A percentile compares a stretch with the other conserved stretches of the same genome.
These are phyloP conservation scores for Cyphomyrus plagiostoma DNA, from an alignment of 2,113 vertebrate genomes.

Conservation along the genomic window DNA sequence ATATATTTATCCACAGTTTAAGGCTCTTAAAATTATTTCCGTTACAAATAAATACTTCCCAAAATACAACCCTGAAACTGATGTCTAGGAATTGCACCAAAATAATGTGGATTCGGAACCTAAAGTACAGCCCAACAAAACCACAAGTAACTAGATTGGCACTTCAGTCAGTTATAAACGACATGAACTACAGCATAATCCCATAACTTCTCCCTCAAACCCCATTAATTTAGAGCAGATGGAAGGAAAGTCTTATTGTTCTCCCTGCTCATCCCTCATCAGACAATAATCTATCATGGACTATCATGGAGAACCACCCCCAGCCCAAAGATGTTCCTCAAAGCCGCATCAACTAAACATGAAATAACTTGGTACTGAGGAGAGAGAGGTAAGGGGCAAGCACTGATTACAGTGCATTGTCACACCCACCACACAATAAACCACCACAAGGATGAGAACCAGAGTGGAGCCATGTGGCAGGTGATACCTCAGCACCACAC, in stretches of 20 bases:
- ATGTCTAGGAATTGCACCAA: background rate
- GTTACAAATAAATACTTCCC: background rate
- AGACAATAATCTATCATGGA: background rate
- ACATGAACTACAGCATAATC: background rate
- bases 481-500: no score
- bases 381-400: no score
- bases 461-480: no score
- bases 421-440: no score
- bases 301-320: background rate
- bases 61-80: background rate
- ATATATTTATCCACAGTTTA: background rate
- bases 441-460: no score
- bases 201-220: background rate
- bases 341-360: background rate
- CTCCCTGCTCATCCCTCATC: background rate
- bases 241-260: background rate
- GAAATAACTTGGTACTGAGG: background rate
- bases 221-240: background rate
- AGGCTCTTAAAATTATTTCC: background rate
- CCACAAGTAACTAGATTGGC: background rate
- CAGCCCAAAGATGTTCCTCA: background rate
- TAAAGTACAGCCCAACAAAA: background rate
- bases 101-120: background rate
- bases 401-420: no score
- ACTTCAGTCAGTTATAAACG: background rate